phyloP scores from a whole-genome alignment of 1,140 invertebrate genomes.

The Hyles euphorbiae region DNA sequence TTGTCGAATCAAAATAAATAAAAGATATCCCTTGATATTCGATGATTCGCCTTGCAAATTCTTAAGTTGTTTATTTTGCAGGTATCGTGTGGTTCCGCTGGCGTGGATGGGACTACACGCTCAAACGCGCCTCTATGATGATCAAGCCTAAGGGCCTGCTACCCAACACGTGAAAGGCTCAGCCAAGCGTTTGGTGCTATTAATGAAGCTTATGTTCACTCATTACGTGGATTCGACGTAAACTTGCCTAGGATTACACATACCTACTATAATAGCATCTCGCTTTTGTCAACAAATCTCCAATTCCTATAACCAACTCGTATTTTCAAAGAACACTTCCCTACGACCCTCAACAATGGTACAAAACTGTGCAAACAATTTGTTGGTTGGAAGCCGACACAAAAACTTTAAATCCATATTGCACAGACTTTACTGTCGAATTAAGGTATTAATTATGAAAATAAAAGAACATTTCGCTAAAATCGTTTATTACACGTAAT shows the following conservation, averaged over 20 bases:
- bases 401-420: too few species aligned
- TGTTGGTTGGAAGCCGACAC: background rate
- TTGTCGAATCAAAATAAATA: too few species aligned
- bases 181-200: conserved; percentile 3
- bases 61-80: conserved; percentile 41
- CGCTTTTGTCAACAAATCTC: too few species aligned
- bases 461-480: too few species aligned
- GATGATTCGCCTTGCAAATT: too few species aligned
- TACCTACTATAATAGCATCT: too few species aligned
- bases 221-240: conserved; percentile 51
- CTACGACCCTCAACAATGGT: background rate
- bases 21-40: too few species aligned
- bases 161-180: conserved; percentile 67
- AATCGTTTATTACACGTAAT: too few species aligned
- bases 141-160: conserved; percentile 86
- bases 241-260: background rate
- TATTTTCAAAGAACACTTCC: background rate
- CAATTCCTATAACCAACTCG: background rate
- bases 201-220: conserved; percentile 55
- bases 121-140: conserved; percentile 93
- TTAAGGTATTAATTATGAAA: too few species aligned
- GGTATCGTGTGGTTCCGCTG: conserved; percentile 96
- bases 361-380: conserved; percentile 5
- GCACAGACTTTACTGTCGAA: too few species aligned
- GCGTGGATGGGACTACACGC: conserved; percentile 94